Percentiles rank a stretch among this genome's conserved stretches.
These are phyloP conservation scores for Proteles cristata DNA, from an alignment of 2,113 vertebrate species.

Conservation along the genomic window DNA sequence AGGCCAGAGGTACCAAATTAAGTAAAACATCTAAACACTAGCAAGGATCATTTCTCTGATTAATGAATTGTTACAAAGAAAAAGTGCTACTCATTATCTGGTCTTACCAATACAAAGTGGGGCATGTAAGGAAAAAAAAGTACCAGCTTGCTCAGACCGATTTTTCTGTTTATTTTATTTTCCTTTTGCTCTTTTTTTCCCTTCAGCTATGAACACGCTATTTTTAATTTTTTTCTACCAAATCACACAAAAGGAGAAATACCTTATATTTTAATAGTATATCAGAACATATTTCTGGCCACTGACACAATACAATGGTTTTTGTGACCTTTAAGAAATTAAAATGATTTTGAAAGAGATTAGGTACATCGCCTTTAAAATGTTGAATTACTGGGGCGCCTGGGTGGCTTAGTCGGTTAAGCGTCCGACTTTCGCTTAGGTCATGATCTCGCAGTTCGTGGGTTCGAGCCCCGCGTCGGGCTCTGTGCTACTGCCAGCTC, in stretches of 20 bases:
- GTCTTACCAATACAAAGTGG: conserved; percentile 87
- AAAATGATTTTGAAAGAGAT: conserved; percentile 47
- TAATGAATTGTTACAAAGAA: conserved; percentile 91
- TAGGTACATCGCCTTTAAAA: conserved; percentile 37
- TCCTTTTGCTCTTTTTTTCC: background rate
- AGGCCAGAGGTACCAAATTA: conserved; percentile 95
- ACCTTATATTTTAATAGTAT: conserved; percentile 63
- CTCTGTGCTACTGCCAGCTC: too few species aligned
- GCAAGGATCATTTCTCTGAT: conserved; percentile 93
- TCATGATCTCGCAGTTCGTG: too few species aligned
- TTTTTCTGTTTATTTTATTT: conserved; percentile 68
- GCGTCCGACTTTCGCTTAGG: too few species aligned
- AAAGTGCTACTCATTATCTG: conserved; percentile 88
- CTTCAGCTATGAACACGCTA: background rate
- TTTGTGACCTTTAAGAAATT: conserved; percentile 30
- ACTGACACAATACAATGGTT: background rate
- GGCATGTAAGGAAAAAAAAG: conserved; percentile 73
- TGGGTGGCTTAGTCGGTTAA: too few species aligned
- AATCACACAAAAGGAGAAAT: conserved; percentile 47
- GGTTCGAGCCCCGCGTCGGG: too few species aligned
- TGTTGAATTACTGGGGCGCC: conserved; percentile 18
- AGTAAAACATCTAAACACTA: conserved; percentile 94
- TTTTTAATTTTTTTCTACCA: conserved; percentile 20
- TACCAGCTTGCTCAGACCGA: conserved; percentile 72
- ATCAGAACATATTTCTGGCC: conserved; percentile 17